Evolutionary conservation across 92 coral and sea anemone genomes (phyloP), one percentile per base, ranked within the genome.

Genomic region (Galaxea fascicularis): DNA sequence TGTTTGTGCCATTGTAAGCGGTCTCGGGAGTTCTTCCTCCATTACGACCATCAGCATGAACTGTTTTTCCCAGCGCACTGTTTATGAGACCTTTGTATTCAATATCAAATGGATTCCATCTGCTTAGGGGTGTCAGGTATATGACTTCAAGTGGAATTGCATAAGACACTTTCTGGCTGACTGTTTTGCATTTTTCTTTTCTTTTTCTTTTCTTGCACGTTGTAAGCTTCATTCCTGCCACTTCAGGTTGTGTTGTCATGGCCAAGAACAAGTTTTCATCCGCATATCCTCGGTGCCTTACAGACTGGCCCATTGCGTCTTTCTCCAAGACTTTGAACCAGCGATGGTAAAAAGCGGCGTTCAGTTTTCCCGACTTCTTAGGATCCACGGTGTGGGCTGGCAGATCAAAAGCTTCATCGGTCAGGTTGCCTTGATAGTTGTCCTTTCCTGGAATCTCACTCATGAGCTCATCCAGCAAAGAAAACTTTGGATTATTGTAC

Each of bases 81-180:
- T 76, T 81, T 8, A 35, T 76, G n/a, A n/a, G n/a, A 7, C 98
- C 98, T 73, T 96, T 96, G 89, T 87, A 88, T 65, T 94, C 82
- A 8, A 96, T 53, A 49, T 96, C 58, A 45, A 85, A 90, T 1
- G 98, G 98, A 29, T 96, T 96, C 98, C 98, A 96, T 29, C 83
- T 90, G 85, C 84, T 85, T 8, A 96, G 81, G 21, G 98, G 98
- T 8, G 98, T 96, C 89, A 96, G 45, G 64, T 79, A 96, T 51
- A 96, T 94, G 46, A 96, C 92, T 71, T 96, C 98, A 31, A 96
- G 90, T 0, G 98, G 98, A 49, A 96, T 83, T 52, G 98, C 98
- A 70, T 94, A 96, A 20, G 98, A 73, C 90, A 87, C 90, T 79
- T 90, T 96, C 73, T 96, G 98, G 28, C 52, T 62, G 14, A 86